Evolutionary conservation across 2,113 vertebrate genomes (phyloP).

Genomic region (Lophotis ruficrista): DNA sequence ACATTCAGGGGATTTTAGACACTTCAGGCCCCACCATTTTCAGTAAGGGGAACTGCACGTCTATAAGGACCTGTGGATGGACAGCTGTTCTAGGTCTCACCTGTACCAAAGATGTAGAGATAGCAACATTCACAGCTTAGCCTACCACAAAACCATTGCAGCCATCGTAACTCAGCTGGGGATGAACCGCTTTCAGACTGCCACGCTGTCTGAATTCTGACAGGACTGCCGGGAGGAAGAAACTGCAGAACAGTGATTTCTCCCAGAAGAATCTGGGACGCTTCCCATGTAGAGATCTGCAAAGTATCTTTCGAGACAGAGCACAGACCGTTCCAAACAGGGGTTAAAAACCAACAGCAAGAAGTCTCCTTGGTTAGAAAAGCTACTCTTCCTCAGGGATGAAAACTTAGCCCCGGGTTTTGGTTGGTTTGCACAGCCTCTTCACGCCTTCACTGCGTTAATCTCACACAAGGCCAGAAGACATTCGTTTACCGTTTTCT

Average conservation of each 20-base stretch:
- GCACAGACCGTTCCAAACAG: neutral
- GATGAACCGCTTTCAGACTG: neutral
- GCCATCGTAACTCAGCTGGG: neutral
- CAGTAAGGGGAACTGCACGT: rapidly evolving
- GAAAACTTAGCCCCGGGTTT: neutral
- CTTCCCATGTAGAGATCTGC: neutral
- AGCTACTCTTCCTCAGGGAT: neutral
- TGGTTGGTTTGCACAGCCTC: neutral
- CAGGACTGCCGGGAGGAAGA: neutral
- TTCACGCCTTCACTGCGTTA: rapidly evolving
- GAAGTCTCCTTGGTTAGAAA: neutral
- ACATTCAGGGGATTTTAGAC: neutral
- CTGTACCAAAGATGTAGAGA: neutral
- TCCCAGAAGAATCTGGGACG: neutral
- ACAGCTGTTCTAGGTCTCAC: neutral
- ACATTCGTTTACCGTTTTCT: neutral
- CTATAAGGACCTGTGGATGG: neutral
- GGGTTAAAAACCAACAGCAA: neutral
- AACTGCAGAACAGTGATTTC: neutral
- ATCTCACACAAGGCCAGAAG: rapidly evolving
- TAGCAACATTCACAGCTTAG: neutral
- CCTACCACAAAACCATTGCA: neutral
- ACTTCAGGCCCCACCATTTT: neutral
- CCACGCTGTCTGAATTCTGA: neutral
- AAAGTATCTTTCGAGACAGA: neutral